Evolutionary conservation across 2,113 vertebrate genomes (phyloP).

Genomic region (Kobus ellipsiprymnus): DNA sequence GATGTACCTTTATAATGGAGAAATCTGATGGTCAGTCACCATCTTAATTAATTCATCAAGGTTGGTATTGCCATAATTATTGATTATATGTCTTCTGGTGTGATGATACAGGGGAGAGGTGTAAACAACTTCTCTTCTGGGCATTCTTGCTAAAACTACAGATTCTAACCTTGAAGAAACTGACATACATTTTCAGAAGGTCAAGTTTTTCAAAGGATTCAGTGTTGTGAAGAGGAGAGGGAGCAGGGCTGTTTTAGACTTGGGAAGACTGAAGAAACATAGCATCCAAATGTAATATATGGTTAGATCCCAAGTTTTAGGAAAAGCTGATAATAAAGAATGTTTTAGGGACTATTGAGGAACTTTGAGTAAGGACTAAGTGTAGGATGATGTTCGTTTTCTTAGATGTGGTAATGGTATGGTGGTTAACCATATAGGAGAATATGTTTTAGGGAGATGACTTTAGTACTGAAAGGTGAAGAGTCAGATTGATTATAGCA

Average conservation of each 20-base stretch:
- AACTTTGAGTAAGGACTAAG: background rate
- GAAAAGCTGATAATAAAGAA: background rate
- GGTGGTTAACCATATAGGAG: background rate
- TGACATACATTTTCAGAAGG: background rate
- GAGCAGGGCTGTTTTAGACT: background rate
- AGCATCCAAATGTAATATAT: background rate
- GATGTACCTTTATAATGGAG: background rate
- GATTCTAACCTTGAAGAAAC: background rate
- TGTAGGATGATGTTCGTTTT: background rate
- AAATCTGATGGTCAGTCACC: background rate
- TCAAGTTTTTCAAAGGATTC: background rate
- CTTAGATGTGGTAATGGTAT: background rate
- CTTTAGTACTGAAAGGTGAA: background rate
- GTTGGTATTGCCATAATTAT: background rate
- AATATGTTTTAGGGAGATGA: background rate
- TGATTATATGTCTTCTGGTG: background rate
- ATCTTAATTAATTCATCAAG: background rate
- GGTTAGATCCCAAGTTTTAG: background rate
- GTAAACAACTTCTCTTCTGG: background rate
- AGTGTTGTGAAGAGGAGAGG: background rate
- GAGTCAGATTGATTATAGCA: background rate
- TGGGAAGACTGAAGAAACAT: background rate
- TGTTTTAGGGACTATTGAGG: background rate
- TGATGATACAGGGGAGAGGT: background rate
- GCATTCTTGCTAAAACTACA: background rate